These are phyloP conservation scores for Tangara arthus DNA, from an alignment of 2,797 vertebrate genomes.

Conservation along the genomic window DNA sequence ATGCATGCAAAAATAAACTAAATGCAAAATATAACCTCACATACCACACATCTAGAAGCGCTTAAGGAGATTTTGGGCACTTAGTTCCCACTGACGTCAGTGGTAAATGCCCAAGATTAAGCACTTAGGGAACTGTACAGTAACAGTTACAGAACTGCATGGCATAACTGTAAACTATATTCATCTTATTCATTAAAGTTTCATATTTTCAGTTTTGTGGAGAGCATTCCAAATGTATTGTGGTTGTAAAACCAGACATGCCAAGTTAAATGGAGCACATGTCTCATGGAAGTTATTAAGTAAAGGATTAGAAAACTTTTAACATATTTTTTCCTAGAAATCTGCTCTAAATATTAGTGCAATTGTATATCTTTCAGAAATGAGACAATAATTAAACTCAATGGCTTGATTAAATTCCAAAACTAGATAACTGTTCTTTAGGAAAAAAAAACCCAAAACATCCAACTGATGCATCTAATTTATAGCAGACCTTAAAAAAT, in stretches of 20 bases:
- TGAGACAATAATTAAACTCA: slow-evolving; percentile 1
- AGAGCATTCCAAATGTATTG: neutral
- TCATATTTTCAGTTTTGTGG: neutral
- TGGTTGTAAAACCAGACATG: neutral
- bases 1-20: neutral
- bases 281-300: neutral
- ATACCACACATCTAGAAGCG: neutral
- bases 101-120: neutral
- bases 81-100: neutral
- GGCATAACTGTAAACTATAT: neutral
- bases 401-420: slow-evolving; percentile 21
- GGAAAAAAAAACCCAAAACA: neutral
- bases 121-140: neutral
- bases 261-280: neutral
- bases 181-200: neutral
- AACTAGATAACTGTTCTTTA: neutral
- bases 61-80: neutral
- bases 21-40: neutral
- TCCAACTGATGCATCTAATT: neutral
- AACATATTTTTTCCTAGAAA: neutral
- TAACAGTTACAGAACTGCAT: neutral
- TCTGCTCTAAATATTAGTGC: neutral
- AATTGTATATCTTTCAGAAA: neutral
- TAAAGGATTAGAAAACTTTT: neutral
- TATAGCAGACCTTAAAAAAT: slow-evolving; percentile 35